These are phyloP conservation scores for Electrona antarctica DNA, from an alignment of 2,113 vertebrate genomes.

Conservation along the genomic window DNA sequence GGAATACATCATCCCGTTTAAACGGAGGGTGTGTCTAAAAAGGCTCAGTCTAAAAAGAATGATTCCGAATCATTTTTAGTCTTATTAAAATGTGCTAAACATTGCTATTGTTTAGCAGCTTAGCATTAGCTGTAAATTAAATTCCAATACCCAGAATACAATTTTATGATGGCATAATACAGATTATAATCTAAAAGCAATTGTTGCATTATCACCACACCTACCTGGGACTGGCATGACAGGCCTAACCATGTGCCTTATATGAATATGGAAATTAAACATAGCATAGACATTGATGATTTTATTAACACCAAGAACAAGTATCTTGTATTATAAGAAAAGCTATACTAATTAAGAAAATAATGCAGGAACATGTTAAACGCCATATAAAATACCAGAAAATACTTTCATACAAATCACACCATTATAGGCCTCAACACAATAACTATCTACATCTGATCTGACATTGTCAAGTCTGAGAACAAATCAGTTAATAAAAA, in stretches of 20 bases:
- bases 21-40: too few relatives aligned
- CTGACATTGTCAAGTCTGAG: neutral
- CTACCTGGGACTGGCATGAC: too few relatives aligned
- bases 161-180: too few relatives aligned
- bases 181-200: too few relatives aligned
- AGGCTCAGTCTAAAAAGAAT: neutral
- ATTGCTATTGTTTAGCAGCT: too few relatives aligned
- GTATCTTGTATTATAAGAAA: neutral
- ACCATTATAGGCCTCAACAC: neutral
- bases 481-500: neutral
- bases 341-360: neutral
- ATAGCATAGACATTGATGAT: neutral
- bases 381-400: conserved; percentile 4
- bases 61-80: neutral
- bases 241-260: neutral
- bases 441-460: neutral
- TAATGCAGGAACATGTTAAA: neutral
- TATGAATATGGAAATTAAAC: conserved; percentile 14
- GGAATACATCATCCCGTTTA: too few relatives aligned
- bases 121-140: too few relatives aligned
- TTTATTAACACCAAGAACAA: neutral
- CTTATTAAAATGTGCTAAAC: too few relatives aligned
- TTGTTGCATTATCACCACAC: too few relatives aligned
- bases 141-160: too few relatives aligned
- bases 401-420: neutral